Conservation (phyloP, 2,113 vertebrate genomes). For the Muntiacus muntjak region DNA sequence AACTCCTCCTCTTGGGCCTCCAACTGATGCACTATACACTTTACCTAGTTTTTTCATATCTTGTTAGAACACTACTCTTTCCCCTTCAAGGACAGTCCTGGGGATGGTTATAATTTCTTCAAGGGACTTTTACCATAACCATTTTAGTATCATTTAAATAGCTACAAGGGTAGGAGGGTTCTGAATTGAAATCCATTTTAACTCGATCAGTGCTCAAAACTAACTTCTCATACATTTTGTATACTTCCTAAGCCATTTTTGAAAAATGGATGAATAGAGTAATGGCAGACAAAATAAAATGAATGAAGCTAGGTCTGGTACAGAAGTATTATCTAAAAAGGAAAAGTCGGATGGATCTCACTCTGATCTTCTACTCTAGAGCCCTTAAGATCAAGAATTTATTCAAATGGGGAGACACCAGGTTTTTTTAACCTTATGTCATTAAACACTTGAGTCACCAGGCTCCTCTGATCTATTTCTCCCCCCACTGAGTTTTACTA, state of each 20-base stretch:
- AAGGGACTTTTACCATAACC: not conserved
- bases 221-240: not conserved
- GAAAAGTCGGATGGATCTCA: not conserved
- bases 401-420: not conserved
- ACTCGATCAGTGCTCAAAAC: not conserved
- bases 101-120: constrained; percentile 1
- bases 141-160: constrained; percentile 26
- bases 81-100: not conserved
- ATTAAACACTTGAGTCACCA: not conserved
- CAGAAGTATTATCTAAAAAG: not conserved
- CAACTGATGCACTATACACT: not conserved
- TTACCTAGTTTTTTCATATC: not conserved
- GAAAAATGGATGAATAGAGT: not conserved
- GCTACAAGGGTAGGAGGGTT: not conserved
- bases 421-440: not conserved
- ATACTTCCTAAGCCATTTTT: not conserved
- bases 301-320: not conserved
- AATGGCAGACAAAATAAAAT: constrained; percentile 14
- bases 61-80: not conserved
- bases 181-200: not conserved
- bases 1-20: not conserved
- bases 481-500: not conserved
- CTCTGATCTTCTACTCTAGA: not conserved
- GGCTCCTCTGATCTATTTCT: not conserved
- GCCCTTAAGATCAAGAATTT: not conserved